Base-by-base conservation (phyloP, 2,797 vertebrate genomes). In the Gephyroberyx darwinii region DNA sequence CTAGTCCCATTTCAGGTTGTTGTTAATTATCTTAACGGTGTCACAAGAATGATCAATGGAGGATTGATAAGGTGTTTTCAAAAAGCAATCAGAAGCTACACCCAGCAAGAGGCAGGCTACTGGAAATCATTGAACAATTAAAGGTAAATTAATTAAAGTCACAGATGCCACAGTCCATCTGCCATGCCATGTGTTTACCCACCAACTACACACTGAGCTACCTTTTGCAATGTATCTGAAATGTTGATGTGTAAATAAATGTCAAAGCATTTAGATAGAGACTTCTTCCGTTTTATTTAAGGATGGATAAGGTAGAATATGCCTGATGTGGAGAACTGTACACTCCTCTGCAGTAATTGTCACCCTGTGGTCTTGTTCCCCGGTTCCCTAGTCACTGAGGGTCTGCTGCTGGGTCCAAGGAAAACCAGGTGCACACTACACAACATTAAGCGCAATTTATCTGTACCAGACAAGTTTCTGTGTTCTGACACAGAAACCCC, bases 71-170 rank as follows among this genome's bases (percentile, higher is more conserved):
- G 39, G 22, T 57, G 37, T 77, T 65, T 19, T 14, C 10, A 48
- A 54, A 75, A 71, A 75, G 37, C 59, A 73, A 56, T 69, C 43
- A 52, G 39, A 54, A 17, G 26, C 71, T 78, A 69, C n/a, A 60
- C 71, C 19, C 45, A 62, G 35, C 45, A 52, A 6, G 45, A 56
- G 20, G 54, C 10, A 48, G 20, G 33, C 39, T 4, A 56, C n/a
- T 26, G 12, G 51, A 73, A 43, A 68, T 52, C 2, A 63, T 63
- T 39, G 5, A 72, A 66, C 22, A 68, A 62, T 69, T 47, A 72
- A 66, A 41, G 20, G 3, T 10, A 71, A 74, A 69, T 70, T 60
- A 68, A 85, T 78, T 78, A 50, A 56, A 66, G 59, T 68, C 43
- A n/a, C 20, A 2, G 26, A 26, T 26, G 26, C 26, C 26, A 69